Base-by-base conservation (phyloP, 2,888 invertebrate species). In the Coecobrya sp. region DNA sequence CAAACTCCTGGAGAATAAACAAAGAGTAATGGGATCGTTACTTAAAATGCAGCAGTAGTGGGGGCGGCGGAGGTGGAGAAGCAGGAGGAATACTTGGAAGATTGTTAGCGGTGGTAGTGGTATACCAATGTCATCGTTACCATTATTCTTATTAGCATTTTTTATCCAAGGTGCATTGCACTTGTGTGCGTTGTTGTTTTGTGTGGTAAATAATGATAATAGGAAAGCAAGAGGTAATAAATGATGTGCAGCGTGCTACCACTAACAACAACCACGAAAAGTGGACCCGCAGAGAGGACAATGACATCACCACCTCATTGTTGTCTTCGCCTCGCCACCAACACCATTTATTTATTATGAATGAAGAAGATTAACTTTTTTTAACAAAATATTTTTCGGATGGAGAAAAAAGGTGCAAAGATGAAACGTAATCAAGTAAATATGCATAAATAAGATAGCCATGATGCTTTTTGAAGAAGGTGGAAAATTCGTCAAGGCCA, bases 21-120 rank as follows among this genome's bases (percentile, higher is more conserved):
- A 81, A 81, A 81, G 79, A 79, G 81, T 81, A 81, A 81, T 81
- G 81, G 81, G 81, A 25, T 81, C 81, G 81, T 81, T 55, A 81
- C 81, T 81, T 55, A 55, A 81, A 81, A 81, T 81, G 55, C 81
- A 81, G 59, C n/a, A 2, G 62, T 1, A 25, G 62, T 10, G 49
- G 13, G 10, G n/a, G 36, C 13, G 25, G 42, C 0, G n/a, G 68
- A 0, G n/a, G 30, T 0, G 62, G 22, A 62, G 62, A 5, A 70
- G 42, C 25, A 19, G 68, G 27, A 68, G 30, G 7, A 68, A 68
- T 30, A 36, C 76, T 36, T 36, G 36, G 36, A 36, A 7, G 22
- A 45, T 5, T 27, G 36, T 49, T 30, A 16, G 30, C n/a, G n/a
- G n/a, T 45, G 45, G 22, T 10, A 49, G 45, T 76, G 73, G 5